Evolutionary conservation across 2,113 vertebrate genomes (phyloP), one percentile per base, ranked within the genome.

Genomic region (Indicator indicator): DNA sequence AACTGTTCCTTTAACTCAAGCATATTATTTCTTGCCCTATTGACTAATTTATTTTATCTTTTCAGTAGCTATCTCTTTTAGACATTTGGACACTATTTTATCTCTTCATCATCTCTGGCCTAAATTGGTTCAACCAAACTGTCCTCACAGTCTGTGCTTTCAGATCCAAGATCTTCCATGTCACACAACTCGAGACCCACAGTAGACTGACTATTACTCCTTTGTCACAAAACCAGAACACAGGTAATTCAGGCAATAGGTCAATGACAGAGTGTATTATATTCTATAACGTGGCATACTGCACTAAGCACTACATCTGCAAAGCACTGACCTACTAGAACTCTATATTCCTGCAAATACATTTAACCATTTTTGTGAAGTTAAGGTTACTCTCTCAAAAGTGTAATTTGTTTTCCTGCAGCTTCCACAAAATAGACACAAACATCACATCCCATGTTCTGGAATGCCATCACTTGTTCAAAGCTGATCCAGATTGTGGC

Each of bases 331-430:
- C 67, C 54, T 82, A 82, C 30, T 15, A 76, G 26, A 85, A 65
- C 12, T 70, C 59, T 48, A 71, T 50, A 75, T 69, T 85, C 50
- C 79, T 69, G n/a, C 17, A 91, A 93, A 79, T n/a, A n/a, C 32
- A 88, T 79, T 94, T 79, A 60, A 91, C 58, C 16, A 28, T 62
- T 92, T 88, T 55, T 75, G 38, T 83, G 44, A 85, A 70, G 60
- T 42, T 88, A 86, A 69, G 50, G 74, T 87, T 85, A 89, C n/a
- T 32, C 40, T 80, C 30, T 24, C 50, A 70, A 72, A 94, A 94
- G 58, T 12, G 7, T 72, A 59, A 86, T 52, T 87, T 69, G 15
- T 54, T 95, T 91, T 84, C 55, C 68, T 70, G 40, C 50, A 93
- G 78, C 36, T 76, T 80, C 40, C 44, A 73, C 5, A 10, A 40